phyloP scores from a whole-genome alignment of 2,797 vertebrate genomes.

The Centroberyx gerrardi region DNA sequence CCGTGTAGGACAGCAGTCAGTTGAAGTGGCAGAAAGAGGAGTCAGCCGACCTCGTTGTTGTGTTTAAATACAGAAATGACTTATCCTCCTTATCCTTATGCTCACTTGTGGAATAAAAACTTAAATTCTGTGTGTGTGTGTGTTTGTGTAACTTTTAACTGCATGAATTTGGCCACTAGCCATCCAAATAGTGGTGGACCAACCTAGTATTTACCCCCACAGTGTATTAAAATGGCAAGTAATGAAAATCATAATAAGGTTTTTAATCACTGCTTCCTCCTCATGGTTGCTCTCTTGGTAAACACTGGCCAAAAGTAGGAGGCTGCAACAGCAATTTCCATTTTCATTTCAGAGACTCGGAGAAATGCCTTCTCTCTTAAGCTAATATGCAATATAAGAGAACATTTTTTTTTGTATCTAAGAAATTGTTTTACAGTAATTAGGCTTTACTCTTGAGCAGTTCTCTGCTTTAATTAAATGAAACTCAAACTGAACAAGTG shows the following conservation, averaged over 20 bases:
- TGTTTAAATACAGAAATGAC: conserved; percentile 11
- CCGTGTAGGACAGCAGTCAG: conserved; percentile 6
- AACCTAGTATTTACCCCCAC: conserved; percentile 70
- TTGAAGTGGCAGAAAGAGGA: neutral
- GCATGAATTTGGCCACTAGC: conserved; percentile 56
- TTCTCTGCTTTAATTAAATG: conserved; percentile 71
- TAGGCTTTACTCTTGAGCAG: conserved; percentile 64
- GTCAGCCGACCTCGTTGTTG: neutral
- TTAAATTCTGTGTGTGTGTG: conserved; percentile 6
- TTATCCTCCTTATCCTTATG: conserved; percentile 33
- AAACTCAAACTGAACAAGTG: conserved; percentile 55
- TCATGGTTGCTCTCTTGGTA: conserved; percentile 32
- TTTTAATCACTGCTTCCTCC: conserved; percentile 60
- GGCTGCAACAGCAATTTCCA: conserved; percentile 70
- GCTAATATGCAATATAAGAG: conserved; percentile 31
- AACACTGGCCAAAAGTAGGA: conserved; percentile 67
- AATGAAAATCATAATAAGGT: conserved; percentile 75
- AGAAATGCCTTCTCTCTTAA: conserved; percentile 60
- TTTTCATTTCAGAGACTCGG: conserved; percentile 64
- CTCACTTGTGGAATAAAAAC: conserved; percentile 54
- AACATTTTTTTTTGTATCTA: conserved; percentile 43
- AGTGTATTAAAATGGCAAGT: conserved; percentile 74
- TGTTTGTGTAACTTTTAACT: conserved; percentile 44
- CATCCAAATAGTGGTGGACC: conserved; percentile 50
- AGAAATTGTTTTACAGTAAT: conserved; percentile 78